Conservation (phyloP, 2,113 vertebrate genomes). For the Ivindomyrus marchei region DNA sequence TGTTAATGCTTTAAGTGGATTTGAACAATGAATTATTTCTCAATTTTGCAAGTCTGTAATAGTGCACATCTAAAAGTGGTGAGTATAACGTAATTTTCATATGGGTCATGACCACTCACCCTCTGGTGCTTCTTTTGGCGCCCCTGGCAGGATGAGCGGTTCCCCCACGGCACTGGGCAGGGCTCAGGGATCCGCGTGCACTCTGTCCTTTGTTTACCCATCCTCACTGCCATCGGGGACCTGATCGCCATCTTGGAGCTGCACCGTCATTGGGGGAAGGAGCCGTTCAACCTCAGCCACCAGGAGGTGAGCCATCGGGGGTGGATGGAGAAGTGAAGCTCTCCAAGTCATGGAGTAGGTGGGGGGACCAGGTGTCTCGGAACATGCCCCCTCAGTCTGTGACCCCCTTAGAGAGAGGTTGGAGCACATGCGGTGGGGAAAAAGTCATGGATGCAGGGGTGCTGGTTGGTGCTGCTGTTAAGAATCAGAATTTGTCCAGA, state of each 20-base stretch:
- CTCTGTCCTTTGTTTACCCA: slow-evolving; percentile 93
- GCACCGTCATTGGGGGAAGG: slow-evolving; percentile 83
- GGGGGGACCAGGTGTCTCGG: neutral
- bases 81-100: neutral
- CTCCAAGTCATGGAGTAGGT: neutral
- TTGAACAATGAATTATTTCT: neutral
- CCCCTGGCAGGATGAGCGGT: slow-evolving; percentile 80
- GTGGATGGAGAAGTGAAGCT: neutral
- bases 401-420: neutral
- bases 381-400: neutral
- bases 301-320: slow-evolving; percentile 72
- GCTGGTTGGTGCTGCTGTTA: neutral
- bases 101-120: neutral
- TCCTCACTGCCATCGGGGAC: slow-evolving; percentile 91
- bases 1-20: neutral
- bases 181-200: slow-evolving; percentile 87
- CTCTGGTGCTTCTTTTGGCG: neutral
- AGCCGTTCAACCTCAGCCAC: slow-evolving; percentile 85
- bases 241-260: slow-evolving; percentile 93
- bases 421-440: neutral
- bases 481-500: neutral
- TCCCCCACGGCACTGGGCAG: slow-evolving; percentile 90
- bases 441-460: neutral
- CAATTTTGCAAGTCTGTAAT: neutral
- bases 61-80: neutral